A percentile compares a stretch with the other conserved stretches of the same genome.
Evolutionary conservation across 1,140 invertebrate genomes (phyloP).

Genomic region (Drosophila bipectinata): DNA sequence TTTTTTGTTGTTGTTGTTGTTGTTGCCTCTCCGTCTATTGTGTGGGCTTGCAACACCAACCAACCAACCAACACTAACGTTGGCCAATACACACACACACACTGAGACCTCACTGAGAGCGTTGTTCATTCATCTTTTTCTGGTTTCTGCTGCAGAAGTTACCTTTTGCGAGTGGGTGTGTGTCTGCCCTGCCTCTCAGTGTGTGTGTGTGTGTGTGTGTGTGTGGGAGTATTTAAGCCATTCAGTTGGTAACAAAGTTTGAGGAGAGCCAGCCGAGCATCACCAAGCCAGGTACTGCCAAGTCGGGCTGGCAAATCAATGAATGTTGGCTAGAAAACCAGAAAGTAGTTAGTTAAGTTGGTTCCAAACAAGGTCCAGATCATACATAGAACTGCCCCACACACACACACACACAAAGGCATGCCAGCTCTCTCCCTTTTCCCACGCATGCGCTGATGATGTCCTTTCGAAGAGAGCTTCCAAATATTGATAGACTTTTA

Average conservation of each 20-base stretch:
- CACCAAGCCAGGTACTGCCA: background rate
- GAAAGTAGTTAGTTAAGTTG: background rate
- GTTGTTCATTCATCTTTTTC: constrained; percentile 64
- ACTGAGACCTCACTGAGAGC: constrained; percentile 18
- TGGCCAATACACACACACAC: constrained; percentile 15
- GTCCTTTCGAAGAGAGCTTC: constrained; percentile 49
- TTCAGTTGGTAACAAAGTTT: constrained; percentile 38
- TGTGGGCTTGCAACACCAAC: constrained; percentile 31
- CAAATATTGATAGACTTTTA: constrained; percentile 75
- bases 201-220: background rate
- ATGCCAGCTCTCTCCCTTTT: constrained; percentile 30
- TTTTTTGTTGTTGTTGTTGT: constrained; percentile 30
- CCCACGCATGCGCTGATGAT: constrained; percentile 62
- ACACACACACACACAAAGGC: constrained; percentile 2
- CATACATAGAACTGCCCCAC: constrained; percentile 40
- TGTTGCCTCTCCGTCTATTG: constrained; percentile 41
- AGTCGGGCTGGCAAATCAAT: constrained; percentile 8
- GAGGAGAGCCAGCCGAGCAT: background rate
- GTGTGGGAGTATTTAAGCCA: constrained; percentile 46
- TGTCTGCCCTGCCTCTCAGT: background rate
- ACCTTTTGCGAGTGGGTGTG: constrained; percentile 16
- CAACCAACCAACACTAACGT: background rate
- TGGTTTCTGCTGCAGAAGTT: constrained; percentile 40
- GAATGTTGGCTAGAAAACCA: constrained; percentile 8
- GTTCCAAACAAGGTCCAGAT: constrained; percentile 21